These are phyloP conservation scores for Anthrax anthrax DNA, from an alignment of 2,888 invertebrate species.

Conservation along the genomic window DNA sequence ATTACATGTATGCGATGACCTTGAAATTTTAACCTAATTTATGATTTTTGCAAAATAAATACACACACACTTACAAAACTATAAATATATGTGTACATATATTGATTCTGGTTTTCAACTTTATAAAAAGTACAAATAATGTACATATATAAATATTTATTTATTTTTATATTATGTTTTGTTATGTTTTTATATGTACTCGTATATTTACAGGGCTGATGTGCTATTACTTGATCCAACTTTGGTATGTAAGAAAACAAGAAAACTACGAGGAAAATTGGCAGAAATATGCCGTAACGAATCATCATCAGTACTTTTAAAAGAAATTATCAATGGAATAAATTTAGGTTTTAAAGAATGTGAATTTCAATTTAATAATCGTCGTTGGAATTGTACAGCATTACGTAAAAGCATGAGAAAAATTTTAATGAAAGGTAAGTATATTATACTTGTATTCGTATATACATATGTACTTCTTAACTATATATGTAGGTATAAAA, in stretches of 20 bases:
- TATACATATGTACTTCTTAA: no score
- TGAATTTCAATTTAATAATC: conserved; percentile 70
- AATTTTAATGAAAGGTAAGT: conserved; percentile 70
- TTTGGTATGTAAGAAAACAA: conserved; percentile 75
- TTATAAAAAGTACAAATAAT: no score
- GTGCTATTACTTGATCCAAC: conserved; percentile 81
- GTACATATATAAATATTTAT: no score
- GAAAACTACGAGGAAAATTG: conserved; percentile 60
- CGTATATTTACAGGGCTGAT: conserved; percentile 71
- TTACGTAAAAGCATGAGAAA: conserved; percentile 66
- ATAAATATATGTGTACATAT: no score
- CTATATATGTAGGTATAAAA: no score
- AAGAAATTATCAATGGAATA: conserved; percentile 73
- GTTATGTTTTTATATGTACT: no score
- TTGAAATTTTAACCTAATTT: not conserved
- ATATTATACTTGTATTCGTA: no score
- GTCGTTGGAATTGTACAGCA: conserved; percentile 82
- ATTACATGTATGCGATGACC: no score
- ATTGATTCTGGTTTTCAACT: no score
- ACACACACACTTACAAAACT: no score
- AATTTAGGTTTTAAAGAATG: conserved; percentile 73
- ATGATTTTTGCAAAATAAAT: no score
- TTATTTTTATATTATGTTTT: no score
- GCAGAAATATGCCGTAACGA: conserved; percentile 52
- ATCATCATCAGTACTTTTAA: conserved; percentile 42